Conservation (phyloP, 64 coral and sea anemone species). For the Montipora capricornis region DNA sequence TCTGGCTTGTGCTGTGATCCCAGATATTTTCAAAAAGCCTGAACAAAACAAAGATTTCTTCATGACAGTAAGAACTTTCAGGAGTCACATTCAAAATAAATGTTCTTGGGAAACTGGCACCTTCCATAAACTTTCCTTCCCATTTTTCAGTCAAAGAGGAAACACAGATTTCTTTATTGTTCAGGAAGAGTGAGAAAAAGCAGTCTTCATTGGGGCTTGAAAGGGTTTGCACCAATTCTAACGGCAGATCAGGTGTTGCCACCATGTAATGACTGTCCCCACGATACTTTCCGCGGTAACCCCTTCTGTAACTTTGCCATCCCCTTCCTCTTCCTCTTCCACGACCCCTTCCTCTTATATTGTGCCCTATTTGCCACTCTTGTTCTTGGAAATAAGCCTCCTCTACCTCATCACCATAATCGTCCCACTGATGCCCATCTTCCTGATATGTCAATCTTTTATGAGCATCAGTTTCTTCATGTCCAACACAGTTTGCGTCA, state of each 20-base stretch:
- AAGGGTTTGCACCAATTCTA: background rate
- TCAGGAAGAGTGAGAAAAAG: background rate
- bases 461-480: slow-evolving; percentile 3
- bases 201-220: background rate
- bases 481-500: background rate
- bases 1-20: background rate
- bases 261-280: background rate
- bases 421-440: too few species aligned
- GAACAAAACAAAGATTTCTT: slow-evolving; percentile 38
- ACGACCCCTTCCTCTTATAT: too few species aligned
- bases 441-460: too few species aligned
- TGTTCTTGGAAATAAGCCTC: too few species aligned
- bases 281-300: background rate
- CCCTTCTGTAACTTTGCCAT: background rate
- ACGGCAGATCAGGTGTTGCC: background rate
- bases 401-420: too few species aligned
- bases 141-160: slow-evolving; percentile 32
- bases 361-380: background rate
- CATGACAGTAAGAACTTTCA: background rate
- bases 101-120: slow-evolving; percentile 50
- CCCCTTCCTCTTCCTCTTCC: background rate
- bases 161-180: slow-evolving; percentile 13
- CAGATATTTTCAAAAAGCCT: background rate
- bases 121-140: slow-evolving; percentile 58
- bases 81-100: slow-evolving; percentile 55